These are phyloP conservation scores for Drosophila nasuta DNA, from an alignment of 1,140 invertebrate species.

Conservation along the genomic window DNA sequence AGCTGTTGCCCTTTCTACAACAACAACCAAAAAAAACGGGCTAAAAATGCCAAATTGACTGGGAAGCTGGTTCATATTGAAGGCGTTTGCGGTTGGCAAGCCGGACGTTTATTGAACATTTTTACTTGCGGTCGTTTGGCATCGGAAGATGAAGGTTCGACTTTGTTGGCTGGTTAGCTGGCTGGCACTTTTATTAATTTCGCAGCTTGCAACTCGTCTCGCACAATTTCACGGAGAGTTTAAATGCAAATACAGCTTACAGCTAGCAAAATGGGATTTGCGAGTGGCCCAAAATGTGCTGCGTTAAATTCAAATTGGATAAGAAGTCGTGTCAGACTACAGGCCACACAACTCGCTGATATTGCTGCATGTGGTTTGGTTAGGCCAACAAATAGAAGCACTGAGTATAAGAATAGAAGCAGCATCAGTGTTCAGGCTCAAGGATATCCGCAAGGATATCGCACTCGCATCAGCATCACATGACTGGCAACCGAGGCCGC, in stretches of 20 bases:
- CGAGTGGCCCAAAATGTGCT: conserved; percentile 61
- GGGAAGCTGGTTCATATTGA: conserved; percentile 57
- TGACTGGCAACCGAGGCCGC: conserved; percentile 41
- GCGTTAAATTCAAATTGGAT: conserved; percentile 83
- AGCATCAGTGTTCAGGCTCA: conserved; percentile 26
- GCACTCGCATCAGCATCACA: conserved; percentile 62
- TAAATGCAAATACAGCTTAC: conserved; percentile 70
- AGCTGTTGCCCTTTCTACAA: conserved; percentile 48
- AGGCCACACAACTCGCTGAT: conserved; percentile 19
- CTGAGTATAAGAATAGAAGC: conserved; percentile 1
- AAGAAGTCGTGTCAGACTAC: conserved; percentile 65
- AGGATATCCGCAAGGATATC: conserved; percentile 75
- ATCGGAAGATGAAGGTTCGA: conserved; percentile 10
- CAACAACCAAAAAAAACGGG: conserved; percentile 35
- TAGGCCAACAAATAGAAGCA: conserved; percentile 31
- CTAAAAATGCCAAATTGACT: conserved; percentile 76
- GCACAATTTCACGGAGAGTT: conserved; percentile 77
- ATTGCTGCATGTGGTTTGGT: conserved; percentile 48
- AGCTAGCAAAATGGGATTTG: conserved; percentile 69
- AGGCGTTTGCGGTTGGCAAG: conserved; percentile 69
- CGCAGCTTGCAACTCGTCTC: conserved; percentile 28
- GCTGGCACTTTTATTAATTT: conserved; percentile 74
- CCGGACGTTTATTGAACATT: conserved; percentile 81
- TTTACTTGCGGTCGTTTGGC: conserved; percentile 69
- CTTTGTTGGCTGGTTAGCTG: conserved; percentile 16